Evolutionary conservation across 2,797 vertebrate species (phyloP).

Genomic region (Tympanoctomys barrerae): DNA sequence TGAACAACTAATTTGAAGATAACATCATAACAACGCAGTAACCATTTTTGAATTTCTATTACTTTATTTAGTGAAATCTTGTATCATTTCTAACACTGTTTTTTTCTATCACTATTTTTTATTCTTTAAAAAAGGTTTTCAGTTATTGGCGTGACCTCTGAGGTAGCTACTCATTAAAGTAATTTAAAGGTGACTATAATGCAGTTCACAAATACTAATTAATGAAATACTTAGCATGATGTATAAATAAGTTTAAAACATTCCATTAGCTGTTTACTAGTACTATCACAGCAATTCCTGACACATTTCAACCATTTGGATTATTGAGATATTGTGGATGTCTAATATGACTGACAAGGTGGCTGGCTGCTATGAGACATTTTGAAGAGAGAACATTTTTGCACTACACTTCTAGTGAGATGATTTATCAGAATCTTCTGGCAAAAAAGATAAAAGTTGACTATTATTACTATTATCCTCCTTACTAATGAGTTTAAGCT

Average conservation of each 20-base stretch:
- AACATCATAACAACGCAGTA: too few relatives aligned
- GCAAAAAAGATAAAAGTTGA: neutral
- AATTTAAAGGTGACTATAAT: conserved; percentile 54
- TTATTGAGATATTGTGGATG: neutral
- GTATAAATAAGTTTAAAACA: conserved; percentile 52
- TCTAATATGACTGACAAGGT: neutral
- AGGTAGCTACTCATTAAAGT: conserved; percentile 60
- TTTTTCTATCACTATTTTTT: too few relatives aligned
- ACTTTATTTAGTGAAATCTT: too few relatives aligned
- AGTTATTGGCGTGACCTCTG: neutral
- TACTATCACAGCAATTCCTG: conserved; percentile 26
- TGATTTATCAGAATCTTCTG: neutral
- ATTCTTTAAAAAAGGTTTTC: neutral
- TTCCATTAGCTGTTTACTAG: conserved; percentile 48
- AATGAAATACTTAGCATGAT: conserved; percentile 44
- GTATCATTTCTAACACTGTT: too few relatives aligned
- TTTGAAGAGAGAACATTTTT: neutral
- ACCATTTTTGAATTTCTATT: too few relatives aligned
- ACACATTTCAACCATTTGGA: neutral
- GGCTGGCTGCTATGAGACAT: neutral
- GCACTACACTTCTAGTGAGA: neutral
- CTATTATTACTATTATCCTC: neutral
- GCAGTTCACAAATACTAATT: conserved; percentile 15
- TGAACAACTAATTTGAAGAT: too few relatives aligned
- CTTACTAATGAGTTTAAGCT: neutral